Percentiles rank a stretch among this genome's conserved stretches.
Conservation (phyloP, 2,888 invertebrate species). For the Melanchra persicariae region DNA sequence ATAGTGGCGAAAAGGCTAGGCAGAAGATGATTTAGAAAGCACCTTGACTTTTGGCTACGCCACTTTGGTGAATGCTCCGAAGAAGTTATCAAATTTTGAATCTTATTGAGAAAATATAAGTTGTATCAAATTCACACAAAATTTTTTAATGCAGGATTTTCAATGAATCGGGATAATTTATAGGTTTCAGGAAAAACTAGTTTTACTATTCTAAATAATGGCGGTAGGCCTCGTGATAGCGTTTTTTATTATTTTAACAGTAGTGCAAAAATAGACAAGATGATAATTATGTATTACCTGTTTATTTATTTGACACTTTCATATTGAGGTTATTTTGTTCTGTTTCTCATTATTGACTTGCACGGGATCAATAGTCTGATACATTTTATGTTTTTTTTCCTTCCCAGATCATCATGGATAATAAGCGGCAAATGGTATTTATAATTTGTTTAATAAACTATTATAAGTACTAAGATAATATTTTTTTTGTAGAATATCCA, state of each 20-base stretch:
- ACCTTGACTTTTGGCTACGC: not conserved
- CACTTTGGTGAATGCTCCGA: not conserved
- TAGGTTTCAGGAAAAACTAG: not conserved
- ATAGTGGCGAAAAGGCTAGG: not conserved
- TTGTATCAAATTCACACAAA: no score
- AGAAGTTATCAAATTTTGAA: no score
- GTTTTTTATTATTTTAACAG: constrained; percentile 3
- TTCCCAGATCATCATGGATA: constrained; percentile 70
- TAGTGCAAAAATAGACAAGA: constrained; percentile 20
- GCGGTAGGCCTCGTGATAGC: not conserved
- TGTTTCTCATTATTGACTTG: constrained; percentile 28
- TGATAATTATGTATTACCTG: constrained; percentile 12
- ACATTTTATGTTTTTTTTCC: constrained; percentile 69
- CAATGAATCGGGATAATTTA: not conserved
- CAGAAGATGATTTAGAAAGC: not conserved
- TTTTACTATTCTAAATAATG: not conserved
- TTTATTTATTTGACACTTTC: constrained; percentile 10
- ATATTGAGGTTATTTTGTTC: constrained; percentile 11
- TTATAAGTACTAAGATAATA: constrained; percentile 66
- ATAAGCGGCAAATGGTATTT: constrained; percentile 70
- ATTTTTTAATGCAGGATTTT: not conserved
- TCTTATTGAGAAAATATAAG: not conserved
- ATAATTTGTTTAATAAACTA: constrained; percentile 70
- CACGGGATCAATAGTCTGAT: constrained; percentile 57
- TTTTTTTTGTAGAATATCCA: constrained; percentile 48